A percentile compares a stretch with the other conserved stretches of the same genome.
phyloP scores from a whole-genome alignment of 2,888 invertebrate species.

The Pollenia griseotomentosa region DNA sequence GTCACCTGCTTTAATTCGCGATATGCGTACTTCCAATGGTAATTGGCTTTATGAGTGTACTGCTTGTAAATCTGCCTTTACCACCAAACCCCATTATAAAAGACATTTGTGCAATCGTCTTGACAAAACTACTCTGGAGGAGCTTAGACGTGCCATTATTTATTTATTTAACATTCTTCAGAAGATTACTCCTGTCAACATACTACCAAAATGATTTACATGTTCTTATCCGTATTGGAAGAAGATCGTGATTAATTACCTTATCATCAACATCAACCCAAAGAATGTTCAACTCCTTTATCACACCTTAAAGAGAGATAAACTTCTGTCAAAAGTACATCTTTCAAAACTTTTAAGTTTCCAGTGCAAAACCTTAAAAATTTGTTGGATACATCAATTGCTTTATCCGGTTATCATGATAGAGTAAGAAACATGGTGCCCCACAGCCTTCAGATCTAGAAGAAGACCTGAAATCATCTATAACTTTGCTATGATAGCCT shows the following conservation, averaged over 20 bases:
- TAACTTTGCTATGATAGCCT: slow-evolving; percentile 43
- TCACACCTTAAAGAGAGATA: slow-evolving; percentile 85
- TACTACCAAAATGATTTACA: slow-evolving; percentile 85
- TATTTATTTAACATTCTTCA: slow-evolving; percentile 88
- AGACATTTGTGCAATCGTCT: slow-evolving; percentile 96
- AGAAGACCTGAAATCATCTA: slow-evolving; percentile 41
- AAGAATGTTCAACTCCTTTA: slow-evolving; percentile 82
- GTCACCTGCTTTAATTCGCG: slow-evolving; percentile 90
- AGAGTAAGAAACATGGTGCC: slow-evolving; percentile 88
- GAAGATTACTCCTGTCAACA: slow-evolving; percentile 93
- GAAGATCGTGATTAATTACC: slow-evolving; percentile 74
- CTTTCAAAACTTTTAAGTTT: slow-evolving; percentile 85
- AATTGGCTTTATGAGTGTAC: slow-evolving; percentile 97
- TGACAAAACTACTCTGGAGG: slow-evolving; percentile 92
- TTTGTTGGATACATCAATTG: slow-evolving; percentile 83
- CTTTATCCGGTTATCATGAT: slow-evolving; percentile 79
- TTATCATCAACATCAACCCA: slow-evolving; percentile 79
- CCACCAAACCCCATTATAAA: slow-evolving; percentile 98
- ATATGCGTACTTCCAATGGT: slow-evolving; percentile 97
- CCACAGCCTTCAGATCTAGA: slow-evolving; percentile 12
- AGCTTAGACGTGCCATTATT: slow-evolving; percentile 94
- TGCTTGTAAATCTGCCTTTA: slow-evolving; percentile 98
- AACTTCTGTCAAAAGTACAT: slow-evolving; percentile 79
- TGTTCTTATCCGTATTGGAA: slow-evolving; percentile 85
- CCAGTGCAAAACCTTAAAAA: slow-evolving; percentile 87